Evolutionary conservation across 2,797 vertebrate genomes (phyloP).

Genomic region (Prionace glauca): DNA sequence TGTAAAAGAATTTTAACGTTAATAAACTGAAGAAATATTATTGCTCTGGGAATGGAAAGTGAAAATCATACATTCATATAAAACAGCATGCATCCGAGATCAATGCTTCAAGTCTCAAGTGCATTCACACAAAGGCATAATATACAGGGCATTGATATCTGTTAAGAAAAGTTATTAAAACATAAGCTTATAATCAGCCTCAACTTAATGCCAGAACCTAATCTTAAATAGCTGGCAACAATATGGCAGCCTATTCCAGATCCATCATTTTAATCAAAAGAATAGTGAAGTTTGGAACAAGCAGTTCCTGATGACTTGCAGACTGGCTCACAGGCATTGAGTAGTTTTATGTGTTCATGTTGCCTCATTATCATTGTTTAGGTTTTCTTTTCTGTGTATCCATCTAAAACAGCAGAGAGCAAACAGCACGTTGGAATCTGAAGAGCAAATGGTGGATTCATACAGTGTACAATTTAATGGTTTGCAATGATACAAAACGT

Average conservation of each 20-base stretch:
- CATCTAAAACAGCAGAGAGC: not conserved
- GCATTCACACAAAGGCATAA: not conserved
- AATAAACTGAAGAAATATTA: not conserved
- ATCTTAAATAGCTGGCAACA: constrained; percentile 16
- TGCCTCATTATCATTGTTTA: not conserved
- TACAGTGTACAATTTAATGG: not conserved
- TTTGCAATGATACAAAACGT: not conserved
- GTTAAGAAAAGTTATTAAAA: not conserved
- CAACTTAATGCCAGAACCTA: not conserved
- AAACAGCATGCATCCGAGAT: not conserved
- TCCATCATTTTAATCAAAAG: not conserved
- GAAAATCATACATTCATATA: not conserved
- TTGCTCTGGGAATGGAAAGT: not conserved
- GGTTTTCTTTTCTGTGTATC: not conserved
- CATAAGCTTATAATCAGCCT: not conserved
- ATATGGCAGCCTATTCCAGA: not conserved
- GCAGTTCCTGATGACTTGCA: constrained; percentile 6
- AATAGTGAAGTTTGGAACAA: not conserved
- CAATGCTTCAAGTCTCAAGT: not conserved
- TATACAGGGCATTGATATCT: not conserved
- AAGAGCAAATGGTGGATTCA: not conserved
- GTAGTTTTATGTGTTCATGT: not conserved
- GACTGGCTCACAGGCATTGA: not conserved
- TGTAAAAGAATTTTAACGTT: not conserved
- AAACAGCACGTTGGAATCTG: not conserved